Conservation (phyloP, 2,113 vertebrate genomes). For the Scatophagus argus region DNA sequence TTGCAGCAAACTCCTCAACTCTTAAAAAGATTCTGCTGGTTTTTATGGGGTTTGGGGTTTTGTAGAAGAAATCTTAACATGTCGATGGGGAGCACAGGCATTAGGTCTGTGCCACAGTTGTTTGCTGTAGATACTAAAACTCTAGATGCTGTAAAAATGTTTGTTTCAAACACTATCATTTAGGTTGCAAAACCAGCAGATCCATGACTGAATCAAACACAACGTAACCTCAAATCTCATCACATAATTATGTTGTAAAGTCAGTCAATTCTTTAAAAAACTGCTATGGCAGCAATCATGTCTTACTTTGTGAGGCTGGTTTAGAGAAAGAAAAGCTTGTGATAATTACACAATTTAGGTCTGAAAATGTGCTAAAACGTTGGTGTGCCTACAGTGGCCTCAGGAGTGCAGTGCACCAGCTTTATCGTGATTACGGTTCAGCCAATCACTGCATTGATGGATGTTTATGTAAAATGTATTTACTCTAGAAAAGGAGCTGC, state of each 20-base stretch:
- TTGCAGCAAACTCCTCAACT: slow-evolving; percentile 43
- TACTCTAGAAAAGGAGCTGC: neutral
- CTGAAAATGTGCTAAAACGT: too few species aligned
- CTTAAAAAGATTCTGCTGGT: slow-evolving; percentile 56
- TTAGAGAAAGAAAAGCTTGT: neutral
- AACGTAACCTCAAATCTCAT: slow-evolving; percentile 7
- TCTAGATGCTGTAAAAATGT: slow-evolving; percentile 36
- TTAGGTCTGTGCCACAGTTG: slow-evolving; percentile 19
- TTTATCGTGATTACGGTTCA: neutral
- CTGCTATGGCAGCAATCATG: neutral
- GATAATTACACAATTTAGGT: neutral
- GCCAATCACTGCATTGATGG: too few species aligned
- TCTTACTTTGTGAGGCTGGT: slow-evolving; percentile 6
- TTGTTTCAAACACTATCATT: slow-evolving; percentile 48
- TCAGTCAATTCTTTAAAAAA: slow-evolving; percentile 34
- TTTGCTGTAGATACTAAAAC: slow-evolving; percentile 31
- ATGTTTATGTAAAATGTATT: neutral
- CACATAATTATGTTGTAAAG: slow-evolving; percentile 36
- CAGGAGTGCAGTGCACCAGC: neutral
- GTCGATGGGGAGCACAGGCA: slow-evolving; percentile 24
- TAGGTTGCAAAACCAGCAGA: slow-evolving; percentile 30
- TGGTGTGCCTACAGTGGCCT: neutral
- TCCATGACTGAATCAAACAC: slow-evolving; percentile 16
- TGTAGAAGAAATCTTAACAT: slow-evolving; percentile 37
- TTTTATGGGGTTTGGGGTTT: slow-evolving; percentile 50